Percentiles rank a stretch among this genome's conserved stretches.
These are phyloP conservation scores for Anarsia innoxiella DNA, from an alignment of 2,888 invertebrate species.

Conservation along the genomic window DNA sequence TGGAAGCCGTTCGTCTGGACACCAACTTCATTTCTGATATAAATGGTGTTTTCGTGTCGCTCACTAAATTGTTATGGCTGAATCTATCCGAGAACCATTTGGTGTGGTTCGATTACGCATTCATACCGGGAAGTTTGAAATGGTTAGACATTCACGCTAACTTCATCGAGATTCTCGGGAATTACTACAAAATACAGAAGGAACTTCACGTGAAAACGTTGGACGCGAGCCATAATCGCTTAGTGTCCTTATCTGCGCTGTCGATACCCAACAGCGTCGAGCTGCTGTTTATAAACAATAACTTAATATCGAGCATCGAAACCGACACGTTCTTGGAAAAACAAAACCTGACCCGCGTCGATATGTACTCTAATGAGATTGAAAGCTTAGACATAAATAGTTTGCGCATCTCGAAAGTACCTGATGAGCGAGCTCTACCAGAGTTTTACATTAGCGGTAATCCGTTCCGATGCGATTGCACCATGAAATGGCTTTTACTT, in stretches of 20 bases:
- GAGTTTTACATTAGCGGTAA: slow-evolving; percentile 95
- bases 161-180: slow-evolving; percentile 89
- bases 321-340: slow-evolving; percentile 91
- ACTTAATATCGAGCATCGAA: slow-evolving; percentile 86
- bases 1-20: slow-evolving; percentile 91
- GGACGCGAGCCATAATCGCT: slow-evolving; percentile 92
- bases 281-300: slow-evolving; percentile 91
- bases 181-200: slow-evolving; percentile 90
- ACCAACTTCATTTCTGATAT: slow-evolving; percentile 92
- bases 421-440: slow-evolving; percentile 82
- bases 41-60: slow-evolving; percentile 90
- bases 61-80: slow-evolving; percentile 88
- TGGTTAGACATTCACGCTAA: slow-evolving; percentile 94
- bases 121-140: slow-evolving; percentile 89
- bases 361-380: slow-evolving; percentile 92
- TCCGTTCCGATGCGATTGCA: slow-evolving; percentile 95
- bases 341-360: slow-evolving; percentile 87
- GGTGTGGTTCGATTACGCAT: slow-evolving; percentile 95
- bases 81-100: slow-evolving; percentile 94
- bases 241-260: slow-evolving; percentile 84
- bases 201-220: slow-evolving; percentile 87
- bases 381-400: slow-evolving; percentile 88
- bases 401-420: slow-evolving; percentile 82
- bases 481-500: slow-evolving; percentile 95
- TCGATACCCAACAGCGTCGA: slow-evolving; percentile 92